Conservation (phyloP, 2,797 vertebrate species). For the Furcifer pardalis region DNA sequence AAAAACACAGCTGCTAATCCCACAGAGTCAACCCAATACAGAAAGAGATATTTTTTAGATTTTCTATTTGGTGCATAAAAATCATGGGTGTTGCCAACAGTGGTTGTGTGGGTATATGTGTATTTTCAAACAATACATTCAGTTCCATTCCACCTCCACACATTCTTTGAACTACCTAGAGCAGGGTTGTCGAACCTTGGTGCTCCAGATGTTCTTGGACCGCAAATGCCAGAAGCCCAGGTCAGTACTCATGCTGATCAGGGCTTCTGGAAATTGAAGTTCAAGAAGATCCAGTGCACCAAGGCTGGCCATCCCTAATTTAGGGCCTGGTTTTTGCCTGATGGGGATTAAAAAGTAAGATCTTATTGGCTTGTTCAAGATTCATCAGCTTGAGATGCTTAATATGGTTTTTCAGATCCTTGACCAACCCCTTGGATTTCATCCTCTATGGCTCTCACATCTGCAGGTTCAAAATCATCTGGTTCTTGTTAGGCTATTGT, state of each 20-base stretch:
- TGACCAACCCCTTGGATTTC: constrained; percentile 68
- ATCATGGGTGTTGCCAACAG: background rate
- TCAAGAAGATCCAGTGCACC: no score
- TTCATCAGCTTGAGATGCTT: constrained; percentile 13
- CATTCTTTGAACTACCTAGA: background rate
- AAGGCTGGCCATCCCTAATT: no score
- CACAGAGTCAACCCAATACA: background rate
- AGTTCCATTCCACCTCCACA: background rate
- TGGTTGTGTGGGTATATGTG: no score
- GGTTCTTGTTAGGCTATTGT: constrained; percentile 75
- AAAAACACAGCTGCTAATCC: no score
- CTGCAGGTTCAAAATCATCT: constrained; percentile 72
- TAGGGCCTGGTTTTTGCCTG: no score
- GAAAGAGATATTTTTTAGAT: background rate
- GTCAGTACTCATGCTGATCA: no score
- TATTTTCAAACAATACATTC: background rate
- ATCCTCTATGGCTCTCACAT: constrained; percentile 65
- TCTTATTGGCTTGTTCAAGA: no score
- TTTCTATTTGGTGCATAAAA: background rate
- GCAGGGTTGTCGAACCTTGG: no score
- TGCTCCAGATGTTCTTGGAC: no score
- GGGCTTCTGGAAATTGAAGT: no score
- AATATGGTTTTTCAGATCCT: constrained; percentile 63
- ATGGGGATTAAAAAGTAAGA: no score
- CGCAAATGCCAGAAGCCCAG: no score